Evolutionary conservation across 1,140 invertebrate species (phyloP).

Genomic region (Maconellicoccus hirsutus): DNA sequence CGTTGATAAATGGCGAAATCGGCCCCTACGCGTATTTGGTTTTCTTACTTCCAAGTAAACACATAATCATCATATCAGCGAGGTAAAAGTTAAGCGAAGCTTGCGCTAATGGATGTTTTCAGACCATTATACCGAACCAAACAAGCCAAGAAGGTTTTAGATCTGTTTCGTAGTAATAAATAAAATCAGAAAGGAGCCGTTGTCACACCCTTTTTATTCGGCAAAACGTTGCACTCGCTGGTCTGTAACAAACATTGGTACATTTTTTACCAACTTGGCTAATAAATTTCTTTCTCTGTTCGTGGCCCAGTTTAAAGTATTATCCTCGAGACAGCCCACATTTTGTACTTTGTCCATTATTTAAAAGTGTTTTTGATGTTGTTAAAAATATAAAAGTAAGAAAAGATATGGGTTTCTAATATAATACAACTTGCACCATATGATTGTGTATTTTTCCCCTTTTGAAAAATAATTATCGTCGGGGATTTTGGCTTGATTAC

Average conservation of each 20-base stretch:
- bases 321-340: not conserved
- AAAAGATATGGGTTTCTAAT: no score
- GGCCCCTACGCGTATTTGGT: no score
- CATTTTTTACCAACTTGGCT: conserved; percentile 9
- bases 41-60: not conserved
- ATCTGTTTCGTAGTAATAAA: conserved; percentile 5
- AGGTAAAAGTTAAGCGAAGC: not conserved
- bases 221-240: conserved; percentile 6
- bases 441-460: no score
- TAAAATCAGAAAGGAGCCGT: not conserved
- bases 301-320: conserved; percentile 4
- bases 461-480: no score
- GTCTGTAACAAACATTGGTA: not conserved
- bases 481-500: no score
- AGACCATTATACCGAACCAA: conserved; percentile 3
- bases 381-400: not conserved
- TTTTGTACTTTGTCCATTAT: not conserved
- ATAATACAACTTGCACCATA: no score
- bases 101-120: conserved; percentile 3
- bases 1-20: not conserved
- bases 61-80: not conserved
- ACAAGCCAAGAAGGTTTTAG: conserved; percentile 7
- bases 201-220: not conserved
- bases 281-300: conserved; percentile 2
- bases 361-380: not conserved